Base-by-base conservation (phyloP, 30 jellyfish, hydroid and myxozoan genomes). In the Rhopilema esculentum region DNA sequence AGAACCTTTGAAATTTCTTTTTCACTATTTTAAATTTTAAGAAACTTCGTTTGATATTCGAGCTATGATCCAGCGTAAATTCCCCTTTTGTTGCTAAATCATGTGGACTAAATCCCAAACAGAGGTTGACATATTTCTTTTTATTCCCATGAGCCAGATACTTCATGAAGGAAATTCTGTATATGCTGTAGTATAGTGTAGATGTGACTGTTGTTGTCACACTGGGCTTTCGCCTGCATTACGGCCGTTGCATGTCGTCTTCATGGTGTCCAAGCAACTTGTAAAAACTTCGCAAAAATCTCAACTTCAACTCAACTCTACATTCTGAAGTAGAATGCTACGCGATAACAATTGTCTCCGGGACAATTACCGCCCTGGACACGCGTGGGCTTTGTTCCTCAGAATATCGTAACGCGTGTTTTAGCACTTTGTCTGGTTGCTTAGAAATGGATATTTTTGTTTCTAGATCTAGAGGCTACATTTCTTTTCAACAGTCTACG, bases 341-440 rank as follows among this genome's bases (percentile, higher is more conserved):
- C 12, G 57, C 12, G 33, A 69, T 49, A 72, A 29, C 93, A 72
- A 84, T 27, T 72, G 81, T 65, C 30, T 76, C 75, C 74, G 16
- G 31, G 22, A 71, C 87, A 71, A 72, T 71, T 64, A 26, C 28
- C 17, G 85, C 30, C 66, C 16, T 16, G 28, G 82, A 84, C 93
- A 84, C 93, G 93, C 81, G 81, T 61, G 25, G 21, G 23, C 67
- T n/a, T 84, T 84, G 93, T 84, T 78, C 87, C 8, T 21, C 8
- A 17, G 48, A 49, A 33, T 9, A 17, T 4, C 75, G 57, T 4
- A 84, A 79, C 93, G 93, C 93, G 83, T 84, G 93, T 69, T 84
- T 84, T 57, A n/a, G 82, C 87, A 51, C 93, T 72, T 77, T 57
- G 64, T 72, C 84, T 22, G 28, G 93, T 84, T 84, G 93, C 93